phyloP scores from a whole-genome alignment of 2,888 invertebrate species.

The Apodemia mormo region DNA sequence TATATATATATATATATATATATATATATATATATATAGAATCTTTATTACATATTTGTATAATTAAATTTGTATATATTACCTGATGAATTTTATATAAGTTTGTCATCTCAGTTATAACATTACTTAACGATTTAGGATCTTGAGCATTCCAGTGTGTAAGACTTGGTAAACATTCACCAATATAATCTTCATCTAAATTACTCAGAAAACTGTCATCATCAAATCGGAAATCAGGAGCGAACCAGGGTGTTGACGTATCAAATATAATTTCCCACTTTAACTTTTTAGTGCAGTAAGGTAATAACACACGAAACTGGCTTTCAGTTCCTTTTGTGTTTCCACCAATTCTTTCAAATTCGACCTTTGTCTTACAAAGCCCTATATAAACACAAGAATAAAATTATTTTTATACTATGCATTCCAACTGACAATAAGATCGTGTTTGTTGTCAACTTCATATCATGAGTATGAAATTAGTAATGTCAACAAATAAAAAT shows the following conservation, averaged over 20 bases:
- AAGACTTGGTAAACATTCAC: slow-evolving; percentile 80
- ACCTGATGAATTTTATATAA: slow-evolving; percentile 86
- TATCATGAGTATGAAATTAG: too few relatives aligned
- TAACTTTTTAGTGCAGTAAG: slow-evolving; percentile 85
- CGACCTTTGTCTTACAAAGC: slow-evolving; percentile 71
- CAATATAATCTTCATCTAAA: slow-evolving; percentile 78
- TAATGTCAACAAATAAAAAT: too few relatives aligned
- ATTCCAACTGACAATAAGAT: too few relatives aligned
- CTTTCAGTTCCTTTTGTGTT: slow-evolving; percentile 61
- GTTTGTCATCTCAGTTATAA: slow-evolving; percentile 82
- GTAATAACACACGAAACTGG: slow-evolving; percentile 84
- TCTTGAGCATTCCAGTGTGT: slow-evolving; percentile 84
- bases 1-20: too few relatives aligned
- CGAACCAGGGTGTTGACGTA: slow-evolving; percentile 81
- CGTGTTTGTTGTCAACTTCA: too few relatives aligned
- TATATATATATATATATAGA: too few relatives aligned
- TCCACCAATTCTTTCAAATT: slow-evolving; percentile 67
- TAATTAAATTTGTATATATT: slow-evolving; percentile 33
- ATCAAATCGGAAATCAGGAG: slow-evolving; percentile 89
- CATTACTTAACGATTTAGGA: slow-evolving; percentile 80
- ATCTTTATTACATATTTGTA: too few relatives aligned
- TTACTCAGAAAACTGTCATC: slow-evolving; percentile 84
- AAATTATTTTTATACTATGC: too few relatives aligned
- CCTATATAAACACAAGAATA: slow-evolving; percentile 54
- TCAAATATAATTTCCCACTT: slow-evolving; percentile 88